phyloP scores from a whole-genome alignment of 2,113 vertebrate genomes.

The Sinosuthora webbiana region DNA sequence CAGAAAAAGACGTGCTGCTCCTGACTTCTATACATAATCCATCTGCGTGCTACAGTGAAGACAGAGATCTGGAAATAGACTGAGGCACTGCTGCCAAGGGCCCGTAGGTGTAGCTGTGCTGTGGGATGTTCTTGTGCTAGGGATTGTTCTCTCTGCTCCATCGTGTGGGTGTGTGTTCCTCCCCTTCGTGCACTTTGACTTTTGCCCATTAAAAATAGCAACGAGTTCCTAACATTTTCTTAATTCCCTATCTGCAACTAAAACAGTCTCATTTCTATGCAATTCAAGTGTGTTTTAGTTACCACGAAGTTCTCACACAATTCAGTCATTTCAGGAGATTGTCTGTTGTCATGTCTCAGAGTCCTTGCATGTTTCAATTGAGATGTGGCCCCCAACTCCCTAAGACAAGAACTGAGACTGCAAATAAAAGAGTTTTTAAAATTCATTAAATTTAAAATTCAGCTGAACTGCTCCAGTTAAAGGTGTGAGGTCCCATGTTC shows the following conservation, averaged over 20 bases:
- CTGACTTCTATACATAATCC: constrained; percentile 79
- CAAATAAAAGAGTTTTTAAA: background rate
- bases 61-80: constrained; percentile 97
- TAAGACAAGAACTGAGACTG: background rate
- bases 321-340: background rate
- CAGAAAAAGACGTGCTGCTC: constrained; percentile 82
- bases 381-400: background rate
- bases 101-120: background rate
- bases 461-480: background rate
- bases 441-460: no score
- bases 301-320: background rate
- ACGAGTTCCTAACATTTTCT: constrained; percentile 12
- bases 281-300: background rate
- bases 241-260: constrained; percentile 17
- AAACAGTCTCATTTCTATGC: background rate
- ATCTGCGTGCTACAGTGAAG: constrained; percentile 82
- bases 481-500: background rate
- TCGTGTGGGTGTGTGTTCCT: background rate
- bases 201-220: constrained; percentile 14
- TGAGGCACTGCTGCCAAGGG: constrained; percentile 24
- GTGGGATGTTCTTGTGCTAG: constrained; percentile 5
- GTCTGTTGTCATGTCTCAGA: background rate
- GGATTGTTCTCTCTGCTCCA: background rate
- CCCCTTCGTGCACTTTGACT: constrained; percentile 1
- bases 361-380: background rate